phyloP scores from a whole-genome alignment of 2,113 vertebrate species.

The Pygoscelis antarcticus region DNA sequence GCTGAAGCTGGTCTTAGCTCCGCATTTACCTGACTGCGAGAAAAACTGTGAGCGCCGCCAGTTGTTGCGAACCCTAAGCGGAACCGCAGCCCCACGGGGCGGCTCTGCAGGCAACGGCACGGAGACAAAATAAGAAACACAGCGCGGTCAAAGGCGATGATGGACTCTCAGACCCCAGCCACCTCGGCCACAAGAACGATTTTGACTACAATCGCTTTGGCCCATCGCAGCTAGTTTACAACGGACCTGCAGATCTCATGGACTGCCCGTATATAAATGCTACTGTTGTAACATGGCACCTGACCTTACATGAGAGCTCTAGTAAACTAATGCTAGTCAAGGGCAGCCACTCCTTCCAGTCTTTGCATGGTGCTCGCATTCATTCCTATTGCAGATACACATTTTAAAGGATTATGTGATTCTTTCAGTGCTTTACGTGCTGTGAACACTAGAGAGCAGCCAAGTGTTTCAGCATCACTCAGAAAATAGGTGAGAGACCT shows the following conservation, averaged over 20 bases:
- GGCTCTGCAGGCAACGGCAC: conserved; percentile 67
- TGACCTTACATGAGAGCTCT: not conserved
- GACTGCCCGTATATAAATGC: not conserved
- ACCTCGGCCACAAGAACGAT: not conserved
- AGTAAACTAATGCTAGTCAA: not conserved
- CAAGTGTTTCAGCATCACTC: not conserved
- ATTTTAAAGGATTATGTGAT: not conserved
- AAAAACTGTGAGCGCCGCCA: conserved; percentile 92
- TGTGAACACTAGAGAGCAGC: conserved; percentile 44
- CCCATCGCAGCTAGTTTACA: not conserved
- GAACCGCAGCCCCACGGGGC: conserved; percentile 73
- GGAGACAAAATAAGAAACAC: conserved; percentile 73
- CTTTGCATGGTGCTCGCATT: not conserved
- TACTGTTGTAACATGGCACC: no score
- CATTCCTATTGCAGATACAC: not conserved
- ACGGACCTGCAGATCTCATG: rapidly evolving
- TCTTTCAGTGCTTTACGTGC: not conserved
- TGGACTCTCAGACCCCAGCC: not conserved
- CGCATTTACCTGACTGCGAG: conserved; percentile 87
- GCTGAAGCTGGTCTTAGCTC: conserved; percentile 15
- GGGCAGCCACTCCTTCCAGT: not conserved
- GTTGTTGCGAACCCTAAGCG: conserved; percentile 85
- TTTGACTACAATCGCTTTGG: not conserved
- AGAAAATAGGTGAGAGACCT: not conserved
- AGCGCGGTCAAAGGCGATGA: not conserved